phyloP scores from a whole-genome alignment of 2,888 invertebrate genomes.

The Coenonympha arcania region DNA sequence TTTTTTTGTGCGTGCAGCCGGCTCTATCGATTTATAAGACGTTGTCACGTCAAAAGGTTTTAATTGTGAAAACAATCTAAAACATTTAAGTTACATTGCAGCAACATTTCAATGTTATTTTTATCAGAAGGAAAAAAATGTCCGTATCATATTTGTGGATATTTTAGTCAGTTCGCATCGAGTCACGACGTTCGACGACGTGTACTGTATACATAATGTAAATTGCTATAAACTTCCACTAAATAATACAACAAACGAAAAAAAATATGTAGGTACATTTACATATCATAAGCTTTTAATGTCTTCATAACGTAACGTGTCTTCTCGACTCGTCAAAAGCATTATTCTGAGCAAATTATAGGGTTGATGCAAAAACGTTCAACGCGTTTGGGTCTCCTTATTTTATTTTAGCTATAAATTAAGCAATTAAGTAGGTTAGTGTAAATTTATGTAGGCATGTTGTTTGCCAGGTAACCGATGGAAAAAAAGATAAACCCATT shows the following conservation, averaged over 20 bases:
- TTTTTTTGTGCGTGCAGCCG: no score
- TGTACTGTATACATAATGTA: no score
- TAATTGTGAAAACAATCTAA: no score
- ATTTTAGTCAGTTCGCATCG: no score
- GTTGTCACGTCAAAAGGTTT: no score
- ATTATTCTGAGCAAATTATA: constrained; percentile 16
- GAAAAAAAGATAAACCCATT: constrained; percentile 17
- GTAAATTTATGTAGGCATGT: constrained; percentile 25
- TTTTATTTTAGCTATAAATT: constrained; percentile 27
- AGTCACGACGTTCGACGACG: no score
- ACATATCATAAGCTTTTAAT: neutral
- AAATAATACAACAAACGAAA: neutral
- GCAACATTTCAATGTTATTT: no score
- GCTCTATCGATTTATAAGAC: no score
- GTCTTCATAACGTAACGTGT: neutral
- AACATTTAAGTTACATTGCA: no score
- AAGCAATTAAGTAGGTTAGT: constrained; percentile 27
- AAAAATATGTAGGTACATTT: neutral
- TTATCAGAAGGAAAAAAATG: no score
- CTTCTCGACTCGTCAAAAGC: neutral
- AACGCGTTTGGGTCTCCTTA: constrained; percentile 7
- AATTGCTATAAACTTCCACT: no score
- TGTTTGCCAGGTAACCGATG: constrained; percentile 18
- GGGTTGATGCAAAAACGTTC: constrained; percentile 4
- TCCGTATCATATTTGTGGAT: no score